phyloP scores from a whole-genome alignment of 1,140 invertebrate species.

The Calosoma granatense region DNA sequence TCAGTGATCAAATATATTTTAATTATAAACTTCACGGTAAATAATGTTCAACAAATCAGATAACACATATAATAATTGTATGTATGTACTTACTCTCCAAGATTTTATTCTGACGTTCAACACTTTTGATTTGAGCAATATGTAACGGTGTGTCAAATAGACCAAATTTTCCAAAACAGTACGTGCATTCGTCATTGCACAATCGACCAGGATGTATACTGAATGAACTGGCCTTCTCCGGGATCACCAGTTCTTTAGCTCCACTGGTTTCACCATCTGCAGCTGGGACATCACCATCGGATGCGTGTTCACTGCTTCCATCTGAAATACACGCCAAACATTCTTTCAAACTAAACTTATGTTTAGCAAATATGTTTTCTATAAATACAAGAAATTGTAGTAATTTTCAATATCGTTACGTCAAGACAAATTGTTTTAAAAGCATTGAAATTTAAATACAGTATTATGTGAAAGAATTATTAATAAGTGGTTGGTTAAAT shows the following conservation, averaged over 20 bases:
- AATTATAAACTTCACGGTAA: too few species aligned
- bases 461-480: too few species aligned
- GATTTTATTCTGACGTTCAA: slow-evolving; percentile 66
- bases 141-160: slow-evolving; percentile 76
- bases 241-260: slow-evolving; percentile 59
- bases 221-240: slow-evolving; percentile 76
- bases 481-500: too few species aligned
- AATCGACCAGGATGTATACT: slow-evolving; percentile 69
- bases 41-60: too few species aligned
- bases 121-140: slow-evolving; percentile 70
- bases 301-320: slow-evolving; percentile 34
- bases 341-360: too few species aligned
- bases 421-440: too few species aligned
- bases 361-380: neutral
- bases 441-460: too few species aligned
- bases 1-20: too few species aligned
- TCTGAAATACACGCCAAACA: slow-evolving; percentile 25
- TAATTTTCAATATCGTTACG: too few species aligned
- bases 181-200: slow-evolving; percentile 72
- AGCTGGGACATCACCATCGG: slow-evolving; percentile 33
- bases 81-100: slow-evolving; percentile 44
- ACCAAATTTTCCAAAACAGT: slow-evolving; percentile 76
- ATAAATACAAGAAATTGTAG: neutral
- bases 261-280: slow-evolving; percentile 43
- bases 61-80: too few species aligned